A percentile compares a stretch with the other conserved stretches of the same genome.
phyloP scores from a whole-genome alignment of 2,888 invertebrate genomes.

The Drosophila pseudotalamancana region DNA sequence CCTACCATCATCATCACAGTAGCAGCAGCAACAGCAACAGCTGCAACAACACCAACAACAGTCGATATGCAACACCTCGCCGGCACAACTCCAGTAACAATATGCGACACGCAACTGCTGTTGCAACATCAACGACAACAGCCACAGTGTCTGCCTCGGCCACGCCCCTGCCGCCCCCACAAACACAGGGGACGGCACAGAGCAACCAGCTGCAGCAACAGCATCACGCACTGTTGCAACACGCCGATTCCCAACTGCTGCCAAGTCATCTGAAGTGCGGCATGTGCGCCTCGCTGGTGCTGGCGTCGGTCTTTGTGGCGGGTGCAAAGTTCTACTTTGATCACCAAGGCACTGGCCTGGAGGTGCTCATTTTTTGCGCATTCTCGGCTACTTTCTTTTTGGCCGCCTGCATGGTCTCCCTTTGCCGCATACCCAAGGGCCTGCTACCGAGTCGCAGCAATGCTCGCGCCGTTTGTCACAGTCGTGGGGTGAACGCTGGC shows the following conservation, averaged over 20 bases:
- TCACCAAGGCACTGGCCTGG: conserved; percentile 86
- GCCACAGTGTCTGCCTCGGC: conserved; percentile 19
- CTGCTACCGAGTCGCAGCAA: conserved; percentile 67
- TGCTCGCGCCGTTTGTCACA: conserved; percentile 62
- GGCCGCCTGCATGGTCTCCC: conserved; percentile 87
- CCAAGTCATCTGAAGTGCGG: conserved; percentile 88
- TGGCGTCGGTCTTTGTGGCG: conserved; percentile 89
- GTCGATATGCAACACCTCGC: conserved; percentile 48
- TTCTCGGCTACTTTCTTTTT: conserved; percentile 87
- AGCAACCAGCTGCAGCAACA: conserved; percentile 73
- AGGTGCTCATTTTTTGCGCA: conserved; percentile 87
- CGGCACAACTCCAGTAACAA: conserved; percentile 61
- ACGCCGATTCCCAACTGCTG: conserved; percentile 76
- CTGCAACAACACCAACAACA: conserved; percentile 24
- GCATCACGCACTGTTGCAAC: conserved; percentile 62
- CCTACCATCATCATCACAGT: conserved; percentile 63
- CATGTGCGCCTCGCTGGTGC: conserved; percentile 89
- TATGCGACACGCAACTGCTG: conserved; percentile 46
- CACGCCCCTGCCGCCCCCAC: conserved; percentile 44
- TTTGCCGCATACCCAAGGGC: conserved; percentile 86
- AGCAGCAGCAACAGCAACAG: conserved; percentile 37
- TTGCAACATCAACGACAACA: conserved; percentile 15
- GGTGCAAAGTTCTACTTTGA: conserved; percentile 90
- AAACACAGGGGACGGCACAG: conserved; percentile 39
- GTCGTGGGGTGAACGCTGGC: conserved; percentile 58